Evolutionary conservation across 2,888 invertebrate species (phyloP), one percentile per base, ranked within the genome.

Genomic region (Pachydiplax longipennis): DNA sequence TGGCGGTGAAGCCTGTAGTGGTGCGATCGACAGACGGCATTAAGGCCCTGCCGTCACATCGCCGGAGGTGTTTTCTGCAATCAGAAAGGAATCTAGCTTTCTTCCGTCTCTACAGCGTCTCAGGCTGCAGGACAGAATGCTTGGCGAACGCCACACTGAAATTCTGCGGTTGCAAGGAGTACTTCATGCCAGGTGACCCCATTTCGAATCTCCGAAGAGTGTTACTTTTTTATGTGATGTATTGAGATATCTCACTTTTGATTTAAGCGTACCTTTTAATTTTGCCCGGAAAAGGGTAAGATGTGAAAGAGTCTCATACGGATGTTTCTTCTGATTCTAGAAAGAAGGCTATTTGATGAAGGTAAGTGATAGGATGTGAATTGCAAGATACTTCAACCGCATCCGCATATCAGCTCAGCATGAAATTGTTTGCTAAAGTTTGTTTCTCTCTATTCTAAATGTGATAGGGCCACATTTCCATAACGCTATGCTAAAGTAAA

Each of bases 81-180:
- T 25, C 48, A 35, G 90, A 90, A 22, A 81, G 90, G 3, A 48
- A 44, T 31, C 58, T 90, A 12, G 81, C 81, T 58, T 81, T 81
- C 58, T 90, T 81, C 81, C 90, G 90, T 4, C 61, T 81, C 35
- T 90, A 90, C 90, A 90, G 90, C 61, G 81, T 90, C 35, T 90
- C 90, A 10, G 58, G 81, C 22, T 90, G 90, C 81, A 48, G 80
- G n/a, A 37, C 90, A 8, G 90, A 90, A 35, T 90, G 90, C 81
- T 61, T 90, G 81, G 90, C 90, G 15, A 90, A 90, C 61, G 31
- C 58, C n/a, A 90, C 90, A 2, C 81, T 80, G 35, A 53, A 37
- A 12, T 48, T 44, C 13, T 90, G 90, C 81, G 35, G 58, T 15
- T 90, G 90, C 81, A 80, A 81, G 81, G 90, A 90, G 90, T 81